phyloP scores from a whole-genome alignment of 2,113 vertebrate genomes.

The Cervus canadensis region DNA sequence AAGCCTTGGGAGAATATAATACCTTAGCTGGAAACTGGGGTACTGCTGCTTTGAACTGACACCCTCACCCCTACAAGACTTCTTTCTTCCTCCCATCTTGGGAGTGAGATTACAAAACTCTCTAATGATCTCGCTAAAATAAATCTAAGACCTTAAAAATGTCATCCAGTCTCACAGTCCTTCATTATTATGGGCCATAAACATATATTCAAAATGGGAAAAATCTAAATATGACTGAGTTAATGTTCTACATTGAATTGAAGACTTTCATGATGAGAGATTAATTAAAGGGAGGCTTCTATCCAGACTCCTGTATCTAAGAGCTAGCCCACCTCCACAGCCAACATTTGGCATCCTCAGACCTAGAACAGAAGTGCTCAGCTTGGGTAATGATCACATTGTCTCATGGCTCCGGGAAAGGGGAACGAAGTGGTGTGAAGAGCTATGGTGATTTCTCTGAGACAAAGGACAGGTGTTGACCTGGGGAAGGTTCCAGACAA shows the following conservation, averaged over 20 bases:
- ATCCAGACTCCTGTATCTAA: not conserved
- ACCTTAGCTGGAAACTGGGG: slow-evolving; percentile 46
- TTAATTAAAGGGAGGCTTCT: slow-evolving; percentile 26
- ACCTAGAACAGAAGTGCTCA: not conserved
- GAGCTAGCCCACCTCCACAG: not conserved
- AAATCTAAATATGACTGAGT: slow-evolving; percentile 75
- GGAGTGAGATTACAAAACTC: slow-evolving; percentile 68
- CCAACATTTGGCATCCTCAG: not conserved
- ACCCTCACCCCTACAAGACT: not conserved
- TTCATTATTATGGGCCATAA: slow-evolving; percentile 79
- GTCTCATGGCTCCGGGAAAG: not conserved
- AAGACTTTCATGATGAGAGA: slow-evolving; percentile 69
- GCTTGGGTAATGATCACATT: not conserved
- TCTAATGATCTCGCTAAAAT: slow-evolving; percentile 68
- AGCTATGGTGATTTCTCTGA: not conserved
- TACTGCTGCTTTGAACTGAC: slow-evolving; percentile 20
- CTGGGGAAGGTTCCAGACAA: not conserved
- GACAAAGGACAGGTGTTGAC: not conserved
- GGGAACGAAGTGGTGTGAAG: not conserved
- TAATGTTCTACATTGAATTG: slow-evolving; percentile 76
- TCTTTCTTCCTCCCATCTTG: slow-evolving; percentile 55
- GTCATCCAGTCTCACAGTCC: slow-evolving; percentile 72
- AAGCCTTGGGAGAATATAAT: slow-evolving; percentile 38
- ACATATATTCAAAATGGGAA: slow-evolving; percentile 76
- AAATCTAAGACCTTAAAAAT: slow-evolving; percentile 79